These are phyloP conservation scores for Drosophila pectinifera DNA, from an alignment of 1,140 invertebrate genomes.

Conservation along the genomic window DNA sequence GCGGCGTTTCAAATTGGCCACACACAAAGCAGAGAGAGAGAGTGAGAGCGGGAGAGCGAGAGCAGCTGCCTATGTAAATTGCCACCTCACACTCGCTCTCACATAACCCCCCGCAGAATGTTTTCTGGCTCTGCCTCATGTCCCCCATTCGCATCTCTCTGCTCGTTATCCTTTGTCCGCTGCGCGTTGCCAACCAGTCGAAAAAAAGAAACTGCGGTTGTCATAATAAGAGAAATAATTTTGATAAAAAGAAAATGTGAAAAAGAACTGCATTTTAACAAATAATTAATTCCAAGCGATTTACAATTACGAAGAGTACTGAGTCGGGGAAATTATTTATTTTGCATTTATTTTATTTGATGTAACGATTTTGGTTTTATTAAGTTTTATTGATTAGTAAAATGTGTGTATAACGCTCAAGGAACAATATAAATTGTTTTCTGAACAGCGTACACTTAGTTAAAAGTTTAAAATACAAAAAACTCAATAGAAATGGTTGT, in stretches of 20 bases:
- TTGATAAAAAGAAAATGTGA: background rate
- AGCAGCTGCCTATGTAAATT: constrained; percentile 69
- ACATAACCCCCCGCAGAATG: constrained; percentile 33
- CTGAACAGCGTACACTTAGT: no score
- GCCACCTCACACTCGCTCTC: constrained; percentile 6
- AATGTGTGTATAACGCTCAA: no score
- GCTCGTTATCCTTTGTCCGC: constrained; percentile 76
- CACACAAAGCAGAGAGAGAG: constrained; percentile 36
- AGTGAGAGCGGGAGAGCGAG: constrained; percentile 8
- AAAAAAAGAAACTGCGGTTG: constrained; percentile 45
- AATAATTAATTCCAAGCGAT: background rate
- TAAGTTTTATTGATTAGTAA: no score
- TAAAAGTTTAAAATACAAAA: no score
- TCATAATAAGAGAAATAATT: constrained; percentile 53
- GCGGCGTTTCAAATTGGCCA: constrained; percentile 70
- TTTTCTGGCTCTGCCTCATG: constrained; percentile 43
- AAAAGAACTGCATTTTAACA: background rate
- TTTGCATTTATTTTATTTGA: no score
- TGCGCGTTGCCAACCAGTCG: constrained; percentile 70
- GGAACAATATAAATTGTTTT: no score
- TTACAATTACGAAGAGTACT: no score
- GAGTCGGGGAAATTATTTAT: no score
- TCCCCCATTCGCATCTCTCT: constrained; percentile 57
- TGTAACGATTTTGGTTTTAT: no score
- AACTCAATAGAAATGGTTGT: no score